Base-by-base conservation (phyloP, 2,888 invertebrate species). In the Dyspetes luteomarginatus region DNA sequence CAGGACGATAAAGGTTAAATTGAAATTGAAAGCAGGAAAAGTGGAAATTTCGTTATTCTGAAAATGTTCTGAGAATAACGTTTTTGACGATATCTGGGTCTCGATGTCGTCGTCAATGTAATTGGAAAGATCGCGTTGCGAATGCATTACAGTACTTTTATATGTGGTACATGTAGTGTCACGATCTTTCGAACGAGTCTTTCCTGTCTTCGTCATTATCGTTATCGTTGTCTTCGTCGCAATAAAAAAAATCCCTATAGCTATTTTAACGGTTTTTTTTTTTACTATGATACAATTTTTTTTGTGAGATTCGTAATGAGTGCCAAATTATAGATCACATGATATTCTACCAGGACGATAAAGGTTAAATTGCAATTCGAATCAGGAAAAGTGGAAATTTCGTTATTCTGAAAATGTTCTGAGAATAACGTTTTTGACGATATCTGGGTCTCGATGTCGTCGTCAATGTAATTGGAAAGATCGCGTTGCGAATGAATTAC, bases 41-140 rank as follows among this genome's bases (percentile, higher is more conserved):
- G 9, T 7, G 4, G 7, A 15, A n/a, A 9, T 5, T 7, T 19
- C 12, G 69, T 4, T 28, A 60, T 26, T 62, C 28, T 28, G 26
- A n/a, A 60, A 26, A 62, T 28, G 15, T 62, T 2, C 9, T 24
- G 55, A 58, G 58, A 50, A 62, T 2, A 50, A 12, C 7, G 36
- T 4, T 3, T 1, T 36, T 36, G 0, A 3, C 7, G 36, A 2
- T 36, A 36, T 36, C 36, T 36, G 36, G 36, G 36, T 36, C 36
- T 36, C 9, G 36, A 9, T 36, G 36, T 9, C 36, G 4, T 36
- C 12, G 36, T 36, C 36, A 36, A 36, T 9, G 36, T 0, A 7
- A 12, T 36, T 12, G 36, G 36, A 36, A 3, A 36, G 36, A 36
- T 36, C 36, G 36, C 36, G 36, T 36, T 12, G 36, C 2, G 36